Evolutionary conservation across 92 coral and sea anemone species (phyloP).

Genomic region (Plumapathes pennacea): DNA sequence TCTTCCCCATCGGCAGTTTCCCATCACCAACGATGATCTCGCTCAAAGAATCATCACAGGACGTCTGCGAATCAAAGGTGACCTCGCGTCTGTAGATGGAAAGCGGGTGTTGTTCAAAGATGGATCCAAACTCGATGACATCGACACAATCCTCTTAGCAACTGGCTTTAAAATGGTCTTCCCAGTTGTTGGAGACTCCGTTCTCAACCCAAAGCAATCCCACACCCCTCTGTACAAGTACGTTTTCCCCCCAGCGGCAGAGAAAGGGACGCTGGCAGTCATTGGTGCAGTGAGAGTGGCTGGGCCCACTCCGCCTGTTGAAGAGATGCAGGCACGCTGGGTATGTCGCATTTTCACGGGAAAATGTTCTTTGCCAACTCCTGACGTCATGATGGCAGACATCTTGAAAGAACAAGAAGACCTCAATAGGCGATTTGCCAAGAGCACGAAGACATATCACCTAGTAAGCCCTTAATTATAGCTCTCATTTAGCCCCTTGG

Average conservation of each 20-base stretch:
- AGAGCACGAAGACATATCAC: too few relatives aligned
- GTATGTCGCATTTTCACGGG: conserved; percentile 74
- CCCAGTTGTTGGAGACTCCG: conserved; percentile 59
- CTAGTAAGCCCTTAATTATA: too few relatives aligned
- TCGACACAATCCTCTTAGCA: conserved; percentile 73
- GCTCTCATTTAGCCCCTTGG: too few relatives aligned
- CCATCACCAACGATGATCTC: conserved; percentile 74
- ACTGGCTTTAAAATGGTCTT: conserved; percentile 70
- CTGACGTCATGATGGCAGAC: conserved; percentile 58
- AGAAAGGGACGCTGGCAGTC: conserved; percentile 63
- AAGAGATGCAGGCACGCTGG: conserved; percentile 84
- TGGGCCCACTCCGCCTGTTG: conserved; percentile 57
- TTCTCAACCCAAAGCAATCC: conserved; percentile 41
- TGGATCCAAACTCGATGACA: conserved; percentile 58
- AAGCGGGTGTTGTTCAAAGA: conserved; percentile 60
- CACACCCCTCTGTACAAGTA: conserved; percentile 67
- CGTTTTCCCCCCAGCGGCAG: conserved; percentile 56
- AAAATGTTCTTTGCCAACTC: conserved; percentile 44
- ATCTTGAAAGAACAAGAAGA: too few relatives aligned
- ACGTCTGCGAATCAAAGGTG: conserved; percentile 54
- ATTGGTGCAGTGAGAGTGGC: conserved; percentile 65
- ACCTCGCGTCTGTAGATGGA: conserved; percentile 45
- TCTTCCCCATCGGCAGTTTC: conserved; percentile 2
- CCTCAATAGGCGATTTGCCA: too few relatives aligned
- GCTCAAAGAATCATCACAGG: conserved; percentile 87